phyloP scores from a whole-genome alignment of 2,113 vertebrate genomes.

The Ptilonorhynchus violaceus region DNA sequence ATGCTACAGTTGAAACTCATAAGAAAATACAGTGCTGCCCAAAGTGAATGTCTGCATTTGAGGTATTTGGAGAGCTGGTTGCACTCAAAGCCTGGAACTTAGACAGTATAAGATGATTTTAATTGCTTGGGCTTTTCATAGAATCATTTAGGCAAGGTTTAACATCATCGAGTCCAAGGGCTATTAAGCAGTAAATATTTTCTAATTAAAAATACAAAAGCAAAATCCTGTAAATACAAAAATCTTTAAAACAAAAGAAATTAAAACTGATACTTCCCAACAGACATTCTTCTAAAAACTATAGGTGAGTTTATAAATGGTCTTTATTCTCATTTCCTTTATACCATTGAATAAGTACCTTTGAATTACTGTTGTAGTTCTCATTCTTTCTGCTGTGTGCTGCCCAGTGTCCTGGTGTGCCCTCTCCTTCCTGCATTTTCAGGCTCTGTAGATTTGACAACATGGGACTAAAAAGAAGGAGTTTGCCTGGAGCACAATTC shows the following conservation, averaged over 20 bases:
- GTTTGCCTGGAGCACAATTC: not conserved
- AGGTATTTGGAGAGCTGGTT: not conserved
- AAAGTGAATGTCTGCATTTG: not conserved
- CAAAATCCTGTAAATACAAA: not conserved
- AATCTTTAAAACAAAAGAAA: not conserved
- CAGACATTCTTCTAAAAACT: not conserved
- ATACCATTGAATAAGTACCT: not conserved
- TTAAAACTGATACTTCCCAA: not conserved
- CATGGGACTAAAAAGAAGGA: not conserved
- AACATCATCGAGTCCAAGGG: not conserved
- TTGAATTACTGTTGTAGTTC: not conserved
- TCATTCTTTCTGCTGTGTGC: not conserved
- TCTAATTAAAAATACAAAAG: not conserved
- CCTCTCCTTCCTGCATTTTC: not conserved
- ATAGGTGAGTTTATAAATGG: not conserved
- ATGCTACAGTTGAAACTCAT: not conserved
- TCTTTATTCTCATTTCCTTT: not conserved
- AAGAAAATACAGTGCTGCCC: not conserved
- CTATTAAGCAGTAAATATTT: not conserved
- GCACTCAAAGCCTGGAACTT: not conserved
- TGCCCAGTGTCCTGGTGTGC: not conserved
- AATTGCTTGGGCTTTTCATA: not conserved
- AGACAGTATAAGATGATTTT: not conserved
- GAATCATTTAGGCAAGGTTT: not conserved
- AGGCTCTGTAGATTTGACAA: not conserved